phyloP scores from a whole-genome alignment of 1,140 invertebrate species.

The Drosophila elegans region DNA sequence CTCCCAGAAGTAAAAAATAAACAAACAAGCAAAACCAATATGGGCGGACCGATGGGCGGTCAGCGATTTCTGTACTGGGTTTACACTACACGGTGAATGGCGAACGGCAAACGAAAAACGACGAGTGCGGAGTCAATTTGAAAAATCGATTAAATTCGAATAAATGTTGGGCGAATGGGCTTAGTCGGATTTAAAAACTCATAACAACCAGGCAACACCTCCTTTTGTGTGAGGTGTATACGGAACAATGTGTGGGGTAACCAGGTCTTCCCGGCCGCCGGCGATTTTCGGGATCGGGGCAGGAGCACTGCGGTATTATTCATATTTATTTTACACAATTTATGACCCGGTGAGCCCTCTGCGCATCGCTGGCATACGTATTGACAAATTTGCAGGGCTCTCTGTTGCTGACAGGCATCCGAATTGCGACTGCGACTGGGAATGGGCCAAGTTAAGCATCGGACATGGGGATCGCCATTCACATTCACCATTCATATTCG shows the following conservation, averaged over 20 bases:
- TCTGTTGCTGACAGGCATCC: conserved; percentile 36
- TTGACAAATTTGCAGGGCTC: conserved; percentile 71
- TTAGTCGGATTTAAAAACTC: conserved; percentile 81
- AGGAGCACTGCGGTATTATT: conserved; percentile 55
- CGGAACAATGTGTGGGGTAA: conserved; percentile 76
- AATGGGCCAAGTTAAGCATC: not conserved
- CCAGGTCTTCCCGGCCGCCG: conserved; percentile 35
- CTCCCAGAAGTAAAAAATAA: conserved; percentile 40
- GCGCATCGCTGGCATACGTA: conserved; percentile 32
- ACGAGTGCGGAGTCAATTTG: conserved; percentile 65
- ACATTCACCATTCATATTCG: conserved; percentile 1
- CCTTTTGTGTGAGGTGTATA: conserved; percentile 67
- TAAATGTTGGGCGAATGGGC: conserved; percentile 75
- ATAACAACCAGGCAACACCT: conserved; percentile 82
- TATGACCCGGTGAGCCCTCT: conserved; percentile 54
- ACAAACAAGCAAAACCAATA: conserved; percentile 66
- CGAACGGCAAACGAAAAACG: conserved; percentile 4
- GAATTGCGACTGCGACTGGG: conserved; percentile 22
- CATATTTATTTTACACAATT: conserved; percentile 80
- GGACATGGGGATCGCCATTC: conserved; percentile 13
- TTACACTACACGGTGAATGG: conserved; percentile 47
- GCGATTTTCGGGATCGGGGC: conserved; percentile 43
- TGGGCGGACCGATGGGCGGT: conserved; percentile 69
- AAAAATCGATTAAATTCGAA: conserved; percentile 83
- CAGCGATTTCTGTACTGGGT: conserved; percentile 63